Conservation (phyloP, 2,113 vertebrate species). For the Fulica atra region DNA sequence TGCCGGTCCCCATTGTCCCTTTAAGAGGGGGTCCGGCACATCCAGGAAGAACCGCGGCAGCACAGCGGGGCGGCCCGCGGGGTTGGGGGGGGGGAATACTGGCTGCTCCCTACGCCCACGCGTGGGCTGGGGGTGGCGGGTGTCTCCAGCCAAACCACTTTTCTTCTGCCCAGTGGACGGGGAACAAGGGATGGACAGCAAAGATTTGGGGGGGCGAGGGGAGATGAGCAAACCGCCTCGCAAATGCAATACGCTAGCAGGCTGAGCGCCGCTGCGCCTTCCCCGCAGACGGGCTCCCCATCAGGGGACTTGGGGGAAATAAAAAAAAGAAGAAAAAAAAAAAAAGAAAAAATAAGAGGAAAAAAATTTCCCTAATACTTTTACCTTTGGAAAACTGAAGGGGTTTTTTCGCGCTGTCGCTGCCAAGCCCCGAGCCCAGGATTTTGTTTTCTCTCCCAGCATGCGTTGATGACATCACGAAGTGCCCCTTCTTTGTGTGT, state of each 20-base stretch:
- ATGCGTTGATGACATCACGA: conserved; percentile 65
- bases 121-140: background rate
- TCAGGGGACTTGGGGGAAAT: background rate
- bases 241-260: background rate
- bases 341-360: too few species aligned
- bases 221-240: background rate
- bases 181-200: background rate
- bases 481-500: conserved; percentile 62
- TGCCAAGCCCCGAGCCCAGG: conserved; percentile 4
- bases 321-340: too few species aligned
- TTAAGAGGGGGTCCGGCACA: background rate
- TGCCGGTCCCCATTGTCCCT: background rate
- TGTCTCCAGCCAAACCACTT: background rate
- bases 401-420: background rate
- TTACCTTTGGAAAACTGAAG: background rate
- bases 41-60: background rate
- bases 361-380: background rate
- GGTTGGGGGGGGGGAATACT: background rate
- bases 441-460: conserved; percentile 55
- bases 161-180: background rate
- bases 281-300: background rate
- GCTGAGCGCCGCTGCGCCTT: background rate
- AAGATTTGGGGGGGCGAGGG: background rate
- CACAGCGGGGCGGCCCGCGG: background rate
- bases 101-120: background rate